Evolutionary conservation across 2,113 vertebrate species (phyloP).

Genomic region (Bufo gargarizans): DNA sequence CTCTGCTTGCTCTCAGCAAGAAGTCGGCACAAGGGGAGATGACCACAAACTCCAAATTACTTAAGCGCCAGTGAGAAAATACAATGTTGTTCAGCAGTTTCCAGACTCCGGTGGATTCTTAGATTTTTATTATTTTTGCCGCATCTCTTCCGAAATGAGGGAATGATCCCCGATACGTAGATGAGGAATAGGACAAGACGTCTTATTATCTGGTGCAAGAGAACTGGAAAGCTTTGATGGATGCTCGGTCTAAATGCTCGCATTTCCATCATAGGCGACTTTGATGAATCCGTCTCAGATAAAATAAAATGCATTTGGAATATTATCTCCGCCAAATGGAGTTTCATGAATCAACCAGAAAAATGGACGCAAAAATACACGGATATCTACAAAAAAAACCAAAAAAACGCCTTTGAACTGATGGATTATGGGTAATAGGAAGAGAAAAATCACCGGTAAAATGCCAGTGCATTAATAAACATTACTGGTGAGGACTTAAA

Average conservation of each 20-base stretch:
- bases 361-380: slow-evolving; percentile 9
- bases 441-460: not conserved
- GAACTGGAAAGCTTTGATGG: slow-evolving; percentile 4
- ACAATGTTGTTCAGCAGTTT: not conserved
- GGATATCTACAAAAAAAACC: not conserved
- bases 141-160: not conserved
- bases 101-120: not conserved
- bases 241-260: not conserved
- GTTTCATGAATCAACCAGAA: slow-evolving; percentile 32
- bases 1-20: not conserved
- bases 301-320: slow-evolving; percentile 45
- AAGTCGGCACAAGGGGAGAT: not conserved
- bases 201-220: slow-evolving; percentile 3
- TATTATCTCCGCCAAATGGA: slow-evolving; percentile 24
- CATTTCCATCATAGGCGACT: slow-evolving; percentile 39
- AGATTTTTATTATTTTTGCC: not conserved
- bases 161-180: not conserved
- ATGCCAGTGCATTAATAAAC: not conserved
- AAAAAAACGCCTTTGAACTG: not conserved
- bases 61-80: not conserved
- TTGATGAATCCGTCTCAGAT: slow-evolving; percentile 40
- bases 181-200: slow-evolving; percentile 1
- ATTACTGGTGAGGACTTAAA: not conserved
- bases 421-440: slow-evolving; percentile 34
- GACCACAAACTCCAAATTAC: not conserved